These are phyloP conservation scores for Xiphophorus couchianus DNA, from an alignment of 2,113 vertebrate genomes.

Conservation along the genomic window DNA sequence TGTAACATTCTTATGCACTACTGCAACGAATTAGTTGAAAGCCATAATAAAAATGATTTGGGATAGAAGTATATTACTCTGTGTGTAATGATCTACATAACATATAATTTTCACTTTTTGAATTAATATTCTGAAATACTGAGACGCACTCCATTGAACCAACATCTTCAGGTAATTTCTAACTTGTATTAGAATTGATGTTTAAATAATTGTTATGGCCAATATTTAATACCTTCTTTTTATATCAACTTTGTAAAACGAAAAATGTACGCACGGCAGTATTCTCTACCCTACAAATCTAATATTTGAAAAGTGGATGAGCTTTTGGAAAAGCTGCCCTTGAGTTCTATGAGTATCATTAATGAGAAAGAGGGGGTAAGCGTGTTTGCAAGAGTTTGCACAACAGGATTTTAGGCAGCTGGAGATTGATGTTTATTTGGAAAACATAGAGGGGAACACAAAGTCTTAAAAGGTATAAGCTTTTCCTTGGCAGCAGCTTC, in stretches of 20 bases:
- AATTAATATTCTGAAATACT: background rate
- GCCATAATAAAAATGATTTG: background rate
- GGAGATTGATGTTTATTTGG: slow-evolving; percentile 50
- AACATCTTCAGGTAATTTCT: background rate
- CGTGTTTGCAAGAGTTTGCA: slow-evolving; percentile 27
- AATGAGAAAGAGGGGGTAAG: slow-evolving; percentile 39
- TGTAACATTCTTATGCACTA: background rate
- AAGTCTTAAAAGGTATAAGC: slow-evolving; percentile 76
- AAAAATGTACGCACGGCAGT: no score
- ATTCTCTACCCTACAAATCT: no score
- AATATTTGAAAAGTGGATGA: background rate
- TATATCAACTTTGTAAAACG: background rate
- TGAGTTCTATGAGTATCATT: slow-evolving; percentile 22
- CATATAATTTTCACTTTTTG: background rate
- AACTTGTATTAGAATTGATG: no score
- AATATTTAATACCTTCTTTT: no score
- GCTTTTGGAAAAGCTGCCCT: slow-evolving; percentile 8
- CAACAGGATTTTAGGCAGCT: slow-evolving; percentile 5
- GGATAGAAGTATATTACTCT: background rate
- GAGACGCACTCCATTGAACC: background rate
- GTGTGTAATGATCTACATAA: background rate
- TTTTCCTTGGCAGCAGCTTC: slow-evolving; percentile 73
- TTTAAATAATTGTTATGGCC: no score
- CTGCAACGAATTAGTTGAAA: background rate
- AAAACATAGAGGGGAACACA: slow-evolving; percentile 55